A percentile compares a stretch with the other conserved stretches of the same genome.
Evolutionary conservation across 2,888 invertebrate species (phyloP).

Genomic region (Drosophila sordidula): DNA sequence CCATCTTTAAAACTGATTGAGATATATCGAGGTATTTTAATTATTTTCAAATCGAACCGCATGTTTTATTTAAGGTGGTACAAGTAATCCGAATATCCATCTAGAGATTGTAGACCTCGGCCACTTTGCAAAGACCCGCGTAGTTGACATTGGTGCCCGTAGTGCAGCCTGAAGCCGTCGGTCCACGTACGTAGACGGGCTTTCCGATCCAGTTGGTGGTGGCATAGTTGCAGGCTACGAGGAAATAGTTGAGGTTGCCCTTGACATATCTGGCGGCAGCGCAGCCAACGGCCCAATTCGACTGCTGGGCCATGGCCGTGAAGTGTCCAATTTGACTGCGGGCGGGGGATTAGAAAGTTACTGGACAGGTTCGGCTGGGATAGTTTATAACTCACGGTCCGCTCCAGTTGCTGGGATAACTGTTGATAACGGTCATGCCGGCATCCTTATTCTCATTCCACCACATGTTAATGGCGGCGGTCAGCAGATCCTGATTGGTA

Average conservation of each 20-base stretch:
- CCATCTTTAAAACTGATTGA: too few relatives aligned
- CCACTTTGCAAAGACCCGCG: slow-evolving; percentile 38
- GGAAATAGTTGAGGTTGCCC: slow-evolving; percentile 1
- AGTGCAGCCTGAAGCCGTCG: slow-evolving; percentile 44
- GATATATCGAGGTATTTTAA: too few relatives aligned
- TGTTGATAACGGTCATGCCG: slow-evolving; percentile 41
- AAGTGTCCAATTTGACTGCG: slow-evolving; percentile 55
- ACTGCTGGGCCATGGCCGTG: slow-evolving; percentile 49
- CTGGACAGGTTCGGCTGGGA: neutral
- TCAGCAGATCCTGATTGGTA: slow-evolving; percentile 4
- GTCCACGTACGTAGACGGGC: slow-evolving; percentile 35
- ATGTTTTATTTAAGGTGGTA: neutral
- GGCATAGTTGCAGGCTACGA: slow-evolving; percentile 64
- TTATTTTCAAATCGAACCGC: too few relatives aligned
- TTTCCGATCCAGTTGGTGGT: slow-evolving; percentile 36
- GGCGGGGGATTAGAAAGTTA: neutral
- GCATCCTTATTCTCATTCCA: slow-evolving; percentile 53
- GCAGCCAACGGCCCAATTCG: slow-evolving; percentile 48
- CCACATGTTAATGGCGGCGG: slow-evolving; percentile 37
- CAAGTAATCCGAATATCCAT: too few relatives aligned
- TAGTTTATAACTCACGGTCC: slow-evolving; percentile 40
- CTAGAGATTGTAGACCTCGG: slow-evolving; percentile 35
- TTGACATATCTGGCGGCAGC: neutral
- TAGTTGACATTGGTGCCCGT: slow-evolving; percentile 46
- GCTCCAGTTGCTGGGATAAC: slow-evolving; percentile 27